A percentile compares a stretch with the other conserved stretches of the same genome.
phyloP scores from a whole-genome alignment of 2,797 vertebrate genomes.

The Argentina silus region DNA sequence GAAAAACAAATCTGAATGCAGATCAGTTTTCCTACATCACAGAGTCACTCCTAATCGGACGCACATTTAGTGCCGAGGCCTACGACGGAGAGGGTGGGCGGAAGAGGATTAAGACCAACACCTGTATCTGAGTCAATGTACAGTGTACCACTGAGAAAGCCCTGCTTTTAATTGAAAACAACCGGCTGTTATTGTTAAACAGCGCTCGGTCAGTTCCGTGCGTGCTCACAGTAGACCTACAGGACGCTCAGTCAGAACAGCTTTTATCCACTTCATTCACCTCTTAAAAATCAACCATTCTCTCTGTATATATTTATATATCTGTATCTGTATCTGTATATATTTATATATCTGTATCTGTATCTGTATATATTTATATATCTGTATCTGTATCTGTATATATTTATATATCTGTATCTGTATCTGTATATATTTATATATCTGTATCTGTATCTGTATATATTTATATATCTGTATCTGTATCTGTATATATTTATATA shows the following conservation, averaged over 20 bases:
- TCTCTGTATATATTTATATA: no score
- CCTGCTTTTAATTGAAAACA: conserved; percentile 38
- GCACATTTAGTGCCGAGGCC: conserved; percentile 25
- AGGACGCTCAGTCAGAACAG: background rate
- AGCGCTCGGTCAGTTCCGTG: background rate
- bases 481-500: no score
- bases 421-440: no score
- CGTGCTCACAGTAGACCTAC: conserved; percentile 29
- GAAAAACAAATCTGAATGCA: conserved; percentile 23
- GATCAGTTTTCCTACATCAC: conserved; percentile 20
- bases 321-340: no score
- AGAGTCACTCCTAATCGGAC: conserved; percentile 36
- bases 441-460: no score
- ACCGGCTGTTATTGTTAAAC: conserved; percentile 34
- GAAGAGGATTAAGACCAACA: conserved; percentile 30
- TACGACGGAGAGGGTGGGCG: conserved; percentile 1
- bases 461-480: no score
- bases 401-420: no score
- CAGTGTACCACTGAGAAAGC: conserved; percentile 10
- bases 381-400: no score
- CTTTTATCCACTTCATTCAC: background rate
- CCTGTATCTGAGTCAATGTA: conserved; percentile 32
- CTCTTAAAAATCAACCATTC: background rate
- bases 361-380: no score
- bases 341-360: no score